A percentile compares a stretch with the other conserved stretches of the same genome.
Conservation (phyloP, 2,113 vertebrate genomes). For the Heteronetta atricapilla region DNA sequence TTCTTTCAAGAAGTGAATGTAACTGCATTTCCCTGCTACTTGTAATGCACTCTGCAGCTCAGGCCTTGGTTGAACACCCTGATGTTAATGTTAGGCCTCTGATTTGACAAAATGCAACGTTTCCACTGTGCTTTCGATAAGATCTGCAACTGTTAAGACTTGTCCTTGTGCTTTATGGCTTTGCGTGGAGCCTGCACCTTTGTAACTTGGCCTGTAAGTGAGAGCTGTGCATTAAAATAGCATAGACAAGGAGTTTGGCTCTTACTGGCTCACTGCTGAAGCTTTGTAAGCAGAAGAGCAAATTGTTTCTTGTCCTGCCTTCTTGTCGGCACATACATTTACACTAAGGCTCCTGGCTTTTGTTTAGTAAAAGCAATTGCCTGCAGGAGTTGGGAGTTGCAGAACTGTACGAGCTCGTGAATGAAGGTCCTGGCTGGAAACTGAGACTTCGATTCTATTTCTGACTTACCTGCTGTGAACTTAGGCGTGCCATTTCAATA, state of each 20-base stretch:
- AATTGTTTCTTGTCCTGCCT: background rate
- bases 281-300: background rate
- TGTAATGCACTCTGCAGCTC: background rate
- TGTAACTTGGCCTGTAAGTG: background rate
- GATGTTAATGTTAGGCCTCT: background rate
- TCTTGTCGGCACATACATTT: background rate
- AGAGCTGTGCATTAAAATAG: background rate
- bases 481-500: background rate
- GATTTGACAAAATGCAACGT: background rate
- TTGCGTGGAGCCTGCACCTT: background rate
- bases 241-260: background rate
- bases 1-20: background rate
- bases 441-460: conserved; percentile 25
- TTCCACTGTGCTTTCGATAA: background rate
- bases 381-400: fast-evolving
- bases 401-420: background rate
- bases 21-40: background rate
- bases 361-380: background rate
- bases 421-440: background rate
- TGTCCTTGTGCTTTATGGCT: background rate
- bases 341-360: background rate
- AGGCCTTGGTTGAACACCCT: background rate
- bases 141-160: background rate
- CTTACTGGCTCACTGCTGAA: background rate
- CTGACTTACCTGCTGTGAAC: conserved; percentile 30